phyloP scores from a whole-genome alignment of 1,140 invertebrate genomes.

The Dreissena rostriformis region DNA sequence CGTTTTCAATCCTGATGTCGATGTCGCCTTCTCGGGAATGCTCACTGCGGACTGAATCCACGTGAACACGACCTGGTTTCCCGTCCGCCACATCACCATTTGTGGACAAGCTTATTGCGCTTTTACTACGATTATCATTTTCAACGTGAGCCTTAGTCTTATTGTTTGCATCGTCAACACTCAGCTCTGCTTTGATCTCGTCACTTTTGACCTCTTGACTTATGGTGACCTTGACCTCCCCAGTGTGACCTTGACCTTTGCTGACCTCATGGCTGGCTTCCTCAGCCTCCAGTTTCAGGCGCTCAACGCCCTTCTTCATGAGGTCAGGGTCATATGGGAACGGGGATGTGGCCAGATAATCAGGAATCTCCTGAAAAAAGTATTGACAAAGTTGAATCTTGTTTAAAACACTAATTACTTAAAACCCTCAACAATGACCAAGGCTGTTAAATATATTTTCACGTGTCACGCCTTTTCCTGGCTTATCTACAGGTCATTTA shows the following conservation, averaged over 20 bases:
- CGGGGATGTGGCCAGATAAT: constrained; percentile 82
- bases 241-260: constrained; percentile 27
- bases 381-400: too few relatives aligned
- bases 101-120: background rate
- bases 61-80: background rate
- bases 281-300: constrained; percentile 65
- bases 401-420: too few relatives aligned
- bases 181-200: background rate
- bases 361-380: constrained; percentile 73
- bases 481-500: too few relatives aligned
- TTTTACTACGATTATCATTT: background rate
- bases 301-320: constrained; percentile 74
- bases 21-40: constrained; percentile 43
- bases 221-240: too few relatives aligned
- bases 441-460: too few relatives aligned
- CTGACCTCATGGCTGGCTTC: constrained; percentile 7
- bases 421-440: too few relatives aligned
- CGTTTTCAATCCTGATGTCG: constrained; percentile 36
- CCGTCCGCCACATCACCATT: background rate
- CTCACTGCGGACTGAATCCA: constrained; percentile 39
- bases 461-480: too few relatives aligned
- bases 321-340: constrained; percentile 68
- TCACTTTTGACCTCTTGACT: too few relatives aligned
- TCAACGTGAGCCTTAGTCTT: background rate
- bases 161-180: background rate